phyloP scores from a whole-genome alignment of 2,113 vertebrate genomes.

The Rhea pennata region DNA sequence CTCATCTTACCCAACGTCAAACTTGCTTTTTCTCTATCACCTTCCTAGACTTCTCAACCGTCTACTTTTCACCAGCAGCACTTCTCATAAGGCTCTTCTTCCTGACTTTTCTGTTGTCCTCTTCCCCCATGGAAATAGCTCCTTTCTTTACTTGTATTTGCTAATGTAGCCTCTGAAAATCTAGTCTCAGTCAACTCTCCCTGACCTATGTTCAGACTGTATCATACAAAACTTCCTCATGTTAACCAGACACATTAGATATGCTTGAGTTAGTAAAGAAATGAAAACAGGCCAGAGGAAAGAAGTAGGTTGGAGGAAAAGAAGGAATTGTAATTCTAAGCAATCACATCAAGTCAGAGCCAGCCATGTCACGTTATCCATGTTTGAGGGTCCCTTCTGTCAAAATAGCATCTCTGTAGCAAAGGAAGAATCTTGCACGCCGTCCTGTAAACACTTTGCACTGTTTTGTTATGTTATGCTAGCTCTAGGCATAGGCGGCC shows the following conservation, averaged over 20 bases:
- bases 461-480: not conserved
- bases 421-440: not conserved
- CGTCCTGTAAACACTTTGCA: not conserved
- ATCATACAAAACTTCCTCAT: not conserved
- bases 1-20: not conserved
- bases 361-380: not conserved
- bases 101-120: not conserved
- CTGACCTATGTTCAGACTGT: not conserved
- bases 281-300: conserved; percentile 42
- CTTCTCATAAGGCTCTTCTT: not conserved
- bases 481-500: rapidly evolving
- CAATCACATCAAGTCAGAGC: not conserved
- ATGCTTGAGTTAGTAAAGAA: conserved; percentile 37
- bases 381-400: not conserved
- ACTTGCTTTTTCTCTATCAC: not conserved
- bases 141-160: not conserved
- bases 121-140: not conserved
- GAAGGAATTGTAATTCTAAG: not conserved
- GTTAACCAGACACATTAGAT: not conserved
- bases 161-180: not conserved
- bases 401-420: not conserved
- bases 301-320: not conserved
- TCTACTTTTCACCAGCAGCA: not conserved
- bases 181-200: not conserved
- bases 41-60: not conserved